A percentile compares a stretch with the other conserved stretches of the same genome.
Conservation (phyloP, 2,113 vertebrate genomes). For the Nibea coibor region DNA sequence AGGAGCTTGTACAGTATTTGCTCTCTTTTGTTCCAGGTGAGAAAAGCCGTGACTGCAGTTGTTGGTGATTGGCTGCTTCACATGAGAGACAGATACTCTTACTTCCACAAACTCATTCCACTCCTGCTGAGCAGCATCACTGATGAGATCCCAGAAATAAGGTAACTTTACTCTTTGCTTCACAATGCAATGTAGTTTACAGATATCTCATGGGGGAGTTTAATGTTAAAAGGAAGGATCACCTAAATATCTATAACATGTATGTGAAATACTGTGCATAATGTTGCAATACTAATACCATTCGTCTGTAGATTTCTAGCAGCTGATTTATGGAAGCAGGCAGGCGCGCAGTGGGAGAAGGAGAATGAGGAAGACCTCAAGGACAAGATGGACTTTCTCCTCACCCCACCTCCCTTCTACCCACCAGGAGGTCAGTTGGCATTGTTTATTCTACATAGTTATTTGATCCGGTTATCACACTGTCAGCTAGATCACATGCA, state of each 20-base stretch:
- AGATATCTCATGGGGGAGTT: neutral
- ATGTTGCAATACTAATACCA: neutral
- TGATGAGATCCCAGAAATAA: slow-evolving; percentile 91
- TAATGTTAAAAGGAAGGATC: neutral
- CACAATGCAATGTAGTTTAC: neutral
- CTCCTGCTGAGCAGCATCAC: slow-evolving; percentile 89
- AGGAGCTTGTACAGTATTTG: neutral
- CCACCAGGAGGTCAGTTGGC: slow-evolving; percentile 85
- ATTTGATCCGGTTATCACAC: neutral
- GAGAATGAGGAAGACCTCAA: slow-evolving; percentile 96
- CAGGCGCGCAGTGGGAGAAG: slow-evolving; percentile 93
- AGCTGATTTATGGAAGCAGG: slow-evolving; percentile 88
- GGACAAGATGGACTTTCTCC: slow-evolving; percentile 93
- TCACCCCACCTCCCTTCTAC: slow-evolving; percentile 84
- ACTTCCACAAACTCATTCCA: slow-evolving; percentile 93
- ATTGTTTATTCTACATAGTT: neutral
- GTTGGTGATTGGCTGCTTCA: slow-evolving; percentile 91
- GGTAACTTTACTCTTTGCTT: slow-evolving; percentile 70
- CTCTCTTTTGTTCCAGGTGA: slow-evolving; percentile 83
- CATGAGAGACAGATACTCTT: slow-evolving; percentile 93
- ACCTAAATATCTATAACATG: neutral
- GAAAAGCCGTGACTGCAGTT: slow-evolving; percentile 88
- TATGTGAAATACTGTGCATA: neutral
- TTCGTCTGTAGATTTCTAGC: slow-evolving; percentile 78
- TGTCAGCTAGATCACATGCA: neutral